Conservation (phyloP, 53 echinoderm and acorn worm genomes). For the Glandiceps talaboti region DNA sequence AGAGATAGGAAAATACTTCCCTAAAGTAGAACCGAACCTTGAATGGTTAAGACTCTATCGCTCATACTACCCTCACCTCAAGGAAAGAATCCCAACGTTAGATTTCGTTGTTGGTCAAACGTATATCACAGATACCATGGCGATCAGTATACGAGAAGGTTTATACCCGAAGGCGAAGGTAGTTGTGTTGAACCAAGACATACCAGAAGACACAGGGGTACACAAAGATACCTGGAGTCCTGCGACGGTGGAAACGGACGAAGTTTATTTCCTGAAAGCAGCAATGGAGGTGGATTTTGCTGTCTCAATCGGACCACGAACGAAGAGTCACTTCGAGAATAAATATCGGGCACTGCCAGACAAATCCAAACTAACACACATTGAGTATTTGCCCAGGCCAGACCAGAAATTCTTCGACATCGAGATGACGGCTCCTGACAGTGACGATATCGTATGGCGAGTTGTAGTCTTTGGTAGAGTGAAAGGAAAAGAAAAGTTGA, state of each 20-base stretch:
- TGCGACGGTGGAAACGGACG: neutral
- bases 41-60: neutral
- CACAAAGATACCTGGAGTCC: neutral
- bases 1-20: neutral
- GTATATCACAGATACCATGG: neutral
- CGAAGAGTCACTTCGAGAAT: neutral
- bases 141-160: neutral
- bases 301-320: neutral
- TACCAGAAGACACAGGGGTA: neutral
- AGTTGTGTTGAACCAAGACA: neutral
- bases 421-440: neutral
- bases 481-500: neutral
- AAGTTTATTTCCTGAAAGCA: neutral
- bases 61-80: neutral
- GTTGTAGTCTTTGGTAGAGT: neutral
- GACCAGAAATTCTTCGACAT: neutral
- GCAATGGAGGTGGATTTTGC: neutral
- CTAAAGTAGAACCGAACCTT: neutral
- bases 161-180: neutral
- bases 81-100: neutral
- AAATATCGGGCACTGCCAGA: neutral
- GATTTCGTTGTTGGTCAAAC: neutral
- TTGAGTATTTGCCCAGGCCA: neutral
- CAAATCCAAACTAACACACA: neutral
- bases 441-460: neutral